A percentile compares a stretch with the other conserved stretches of the same genome.
phyloP scores from a whole-genome alignment of 2,113 vertebrate species.

The Petroica traversi region DNA sequence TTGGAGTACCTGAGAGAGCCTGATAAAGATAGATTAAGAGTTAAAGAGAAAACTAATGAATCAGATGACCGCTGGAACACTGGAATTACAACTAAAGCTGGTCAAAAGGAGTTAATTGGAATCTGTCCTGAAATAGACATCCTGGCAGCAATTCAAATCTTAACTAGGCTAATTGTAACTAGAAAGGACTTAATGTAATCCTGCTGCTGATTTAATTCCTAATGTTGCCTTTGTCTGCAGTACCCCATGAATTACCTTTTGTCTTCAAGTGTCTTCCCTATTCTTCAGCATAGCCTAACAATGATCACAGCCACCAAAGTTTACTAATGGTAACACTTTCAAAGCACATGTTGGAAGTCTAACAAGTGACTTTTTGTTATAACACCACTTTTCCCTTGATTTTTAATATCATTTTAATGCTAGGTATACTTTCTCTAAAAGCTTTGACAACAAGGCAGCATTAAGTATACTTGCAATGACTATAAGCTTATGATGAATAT shows the following conservation, averaged over 20 bases:
- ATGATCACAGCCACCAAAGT: neutral
- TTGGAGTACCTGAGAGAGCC: neutral
- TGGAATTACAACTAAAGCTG: neutral
- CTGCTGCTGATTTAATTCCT: neutral
- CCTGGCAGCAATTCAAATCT: neutral
- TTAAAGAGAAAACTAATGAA: neutral
- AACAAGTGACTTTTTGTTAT: neutral
- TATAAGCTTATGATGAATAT: neutral
- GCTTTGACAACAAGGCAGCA: neutral
- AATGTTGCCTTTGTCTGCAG: neutral
- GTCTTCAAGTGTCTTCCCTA: neutral
- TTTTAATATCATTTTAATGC: neutral
- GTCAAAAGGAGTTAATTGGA: neutral
- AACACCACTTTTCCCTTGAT: neutral
- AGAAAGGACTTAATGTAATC: neutral
- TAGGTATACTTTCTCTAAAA: neutral
- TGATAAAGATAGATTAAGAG: neutral
- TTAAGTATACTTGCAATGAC: neutral
- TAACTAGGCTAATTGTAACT: neutral
- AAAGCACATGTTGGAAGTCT: neutral
- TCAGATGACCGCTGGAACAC: neutral
- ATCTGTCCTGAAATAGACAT: neutral
- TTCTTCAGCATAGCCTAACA: neutral
- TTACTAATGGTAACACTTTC: neutral
- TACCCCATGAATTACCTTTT: neutral